A percentile compares a stretch with the other conserved stretches of the same genome.
phyloP scores from a whole-genome alignment of 1,140 invertebrate species.

The Drosophila kepulauana region DNA sequence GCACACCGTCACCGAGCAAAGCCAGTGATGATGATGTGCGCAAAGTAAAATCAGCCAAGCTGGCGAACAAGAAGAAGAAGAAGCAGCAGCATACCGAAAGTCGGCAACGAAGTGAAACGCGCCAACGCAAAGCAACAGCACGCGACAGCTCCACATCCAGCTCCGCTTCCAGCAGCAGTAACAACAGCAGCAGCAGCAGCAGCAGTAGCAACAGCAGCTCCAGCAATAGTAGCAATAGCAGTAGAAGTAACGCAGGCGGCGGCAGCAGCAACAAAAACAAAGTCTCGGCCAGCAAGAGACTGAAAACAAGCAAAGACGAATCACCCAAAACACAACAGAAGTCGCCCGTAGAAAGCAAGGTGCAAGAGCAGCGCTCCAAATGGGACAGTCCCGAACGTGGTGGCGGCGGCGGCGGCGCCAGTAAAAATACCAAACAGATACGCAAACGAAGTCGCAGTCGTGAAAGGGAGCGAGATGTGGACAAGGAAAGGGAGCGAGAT shows the following conservation, averaged over 20 bases:
- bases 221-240: constrained; percentile 23
- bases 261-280: constrained; percentile 15
- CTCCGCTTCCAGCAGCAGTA: constrained; percentile 28
- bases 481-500: constrained; percentile 40
- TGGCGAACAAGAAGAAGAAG: constrained; percentile 3
- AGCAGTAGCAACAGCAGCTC: constrained; percentile 6
- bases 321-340: not conserved
- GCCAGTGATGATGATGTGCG: constrained; percentile 21
- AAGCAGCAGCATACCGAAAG: constrained; percentile 22
- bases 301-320: constrained; percentile 2
- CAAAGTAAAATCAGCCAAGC: constrained; percentile 11
- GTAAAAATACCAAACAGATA: constrained; percentile 29
- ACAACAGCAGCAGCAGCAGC: constrained; percentile 11
- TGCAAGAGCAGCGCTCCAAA: constrained; percentile 73
- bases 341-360: constrained; percentile 4
- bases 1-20: not conserved
- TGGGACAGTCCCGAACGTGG: constrained; percentile 74
- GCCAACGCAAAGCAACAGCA: constrained; percentile 16
- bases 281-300: constrained; percentile 32
- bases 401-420: constrained; percentile 9
- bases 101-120: not conserved
- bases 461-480: constrained; percentile 37
- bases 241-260: constrained; percentile 8
- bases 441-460: constrained; percentile 46
- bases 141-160: constrained; percentile 39